Evolutionary conservation across 2,888 invertebrate genomes (phyloP), one percentile per base, ranked within the genome.

Genomic region (Scaeva pyrastri): DNA sequence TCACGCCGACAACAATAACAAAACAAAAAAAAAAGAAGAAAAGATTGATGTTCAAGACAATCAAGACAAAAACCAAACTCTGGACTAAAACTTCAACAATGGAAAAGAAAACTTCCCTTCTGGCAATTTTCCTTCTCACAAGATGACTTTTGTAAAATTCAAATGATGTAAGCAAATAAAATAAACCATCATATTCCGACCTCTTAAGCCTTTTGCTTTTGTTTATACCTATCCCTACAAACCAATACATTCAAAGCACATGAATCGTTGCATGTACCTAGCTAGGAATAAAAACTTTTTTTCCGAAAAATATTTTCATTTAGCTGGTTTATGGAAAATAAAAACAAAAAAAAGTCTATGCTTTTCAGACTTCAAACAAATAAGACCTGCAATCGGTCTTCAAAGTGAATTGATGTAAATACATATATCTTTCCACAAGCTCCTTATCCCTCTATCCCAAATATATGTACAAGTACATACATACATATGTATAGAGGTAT

Each of bases 401-500:
- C 74, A 66, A 58, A 71, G 73, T 55, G 39, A 85, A 76, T 80
- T 55, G 58, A 75, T 41, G 79, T 75, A 84, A 79, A 84, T 66
- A 84, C 58, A 45, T 70, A 56, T 50, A 21, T 50, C 31, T 31
- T 50, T 7, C 2, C 26, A 19, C 8, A 68, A 76, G 21, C 62
- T 23, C 26, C 26, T 21, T 19, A 23, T 19, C 36, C 39, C 8
- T 39, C 26, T 11, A 48, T 19, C 12, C 10, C 0, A 58, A 5
- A 36, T 36, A 58, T 64, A 43, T n/a, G n/a, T n/a, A n/a, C n/a
- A n/a, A n/a, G n/a, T n/a, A n/a, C n/a, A n/a, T n/a, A n/a, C n/a
- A n/a, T n/a, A n/a, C n/a, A n/a, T n/a, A n/a, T n/a, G n/a, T n/a
- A n/a, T n/a, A n/a, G 0, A 45, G 58, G 23, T 41, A 41, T 3